Conservation (phyloP, 2,888 invertebrate species). For the Ceramica pisi region DNA sequence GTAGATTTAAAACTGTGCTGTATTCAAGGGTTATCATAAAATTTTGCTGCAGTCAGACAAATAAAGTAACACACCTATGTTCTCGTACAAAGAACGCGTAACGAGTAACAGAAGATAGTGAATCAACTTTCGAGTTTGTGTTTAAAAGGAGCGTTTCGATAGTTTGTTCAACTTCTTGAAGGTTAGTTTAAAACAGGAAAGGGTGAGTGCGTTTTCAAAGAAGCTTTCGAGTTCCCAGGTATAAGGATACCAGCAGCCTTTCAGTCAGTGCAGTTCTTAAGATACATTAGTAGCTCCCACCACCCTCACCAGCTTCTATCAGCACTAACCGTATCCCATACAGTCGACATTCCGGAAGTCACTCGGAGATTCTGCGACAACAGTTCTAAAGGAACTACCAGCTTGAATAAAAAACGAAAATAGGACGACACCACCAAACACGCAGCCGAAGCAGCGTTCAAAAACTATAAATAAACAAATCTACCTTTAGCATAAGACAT, state of each 20-base stretch:
- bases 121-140: neutral
- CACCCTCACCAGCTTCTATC: neutral
- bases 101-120: neutral
- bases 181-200: no score
- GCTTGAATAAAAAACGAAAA: slow-evolving; percentile 10
- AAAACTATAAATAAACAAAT: slow-evolving; percentile 41
- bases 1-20: neutral
- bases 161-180: neutral
- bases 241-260: neutral
- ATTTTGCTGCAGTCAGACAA: neutral
- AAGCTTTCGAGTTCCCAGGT: neutral
- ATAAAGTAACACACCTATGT: neutral
- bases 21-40: no score
- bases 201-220: neutral
- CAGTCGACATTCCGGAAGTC: neutral
- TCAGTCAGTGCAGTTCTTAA: neutral
- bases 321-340: slow-evolving; percentile 16
- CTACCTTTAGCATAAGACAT: slow-evolving; percentile 65
- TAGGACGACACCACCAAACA: slow-evolving; percentile 39
- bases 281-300: neutral
- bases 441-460: slow-evolving; percentile 25
- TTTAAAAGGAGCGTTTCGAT: neutral
- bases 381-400: neutral
- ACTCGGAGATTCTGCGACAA: slow-evolving; percentile 1
- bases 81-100: neutral